Evolutionary conservation across 2,113 vertebrate species (phyloP).

Genomic region (Clarias gariepinus): DNA sequence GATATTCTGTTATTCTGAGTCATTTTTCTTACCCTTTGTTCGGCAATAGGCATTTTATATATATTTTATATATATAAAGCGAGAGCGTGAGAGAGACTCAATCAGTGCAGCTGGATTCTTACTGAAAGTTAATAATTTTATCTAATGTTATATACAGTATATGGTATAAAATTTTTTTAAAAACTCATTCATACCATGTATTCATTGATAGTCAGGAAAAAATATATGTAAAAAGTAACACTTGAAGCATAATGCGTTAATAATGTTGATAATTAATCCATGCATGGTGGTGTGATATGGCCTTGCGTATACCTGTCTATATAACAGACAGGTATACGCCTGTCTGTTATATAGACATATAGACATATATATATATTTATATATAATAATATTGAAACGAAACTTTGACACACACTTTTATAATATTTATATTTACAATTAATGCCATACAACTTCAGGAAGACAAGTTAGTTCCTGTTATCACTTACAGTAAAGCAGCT

Average conservation of each 20-base stretch:
- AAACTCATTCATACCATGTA: background rate
- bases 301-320: too few species aligned
- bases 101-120: conserved; percentile 9
- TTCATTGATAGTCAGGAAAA: background rate
- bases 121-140: background rate
- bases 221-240: background rate
- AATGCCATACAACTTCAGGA: background rate
- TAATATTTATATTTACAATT: background rate
- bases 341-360: too few species aligned
- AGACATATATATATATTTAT: too few species aligned
- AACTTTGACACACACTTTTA: background rate
- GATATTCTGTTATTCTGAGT: conserved; percentile 55
- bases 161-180: background rate
- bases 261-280: background rate
- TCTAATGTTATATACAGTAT: background rate
- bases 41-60: conserved; percentile 23
- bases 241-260: background rate
- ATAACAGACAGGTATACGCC: too few species aligned
- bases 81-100: background rate
- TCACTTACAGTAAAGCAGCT: background rate
- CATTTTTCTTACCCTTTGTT: conserved; percentile 45
- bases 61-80: too few species aligned
- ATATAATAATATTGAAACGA: background rate
- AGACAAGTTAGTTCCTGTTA: background rate
- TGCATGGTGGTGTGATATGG: background rate